phyloP scores from a whole-genome alignment of 2,113 vertebrate species.

The Bostrychus sinensis region DNA sequence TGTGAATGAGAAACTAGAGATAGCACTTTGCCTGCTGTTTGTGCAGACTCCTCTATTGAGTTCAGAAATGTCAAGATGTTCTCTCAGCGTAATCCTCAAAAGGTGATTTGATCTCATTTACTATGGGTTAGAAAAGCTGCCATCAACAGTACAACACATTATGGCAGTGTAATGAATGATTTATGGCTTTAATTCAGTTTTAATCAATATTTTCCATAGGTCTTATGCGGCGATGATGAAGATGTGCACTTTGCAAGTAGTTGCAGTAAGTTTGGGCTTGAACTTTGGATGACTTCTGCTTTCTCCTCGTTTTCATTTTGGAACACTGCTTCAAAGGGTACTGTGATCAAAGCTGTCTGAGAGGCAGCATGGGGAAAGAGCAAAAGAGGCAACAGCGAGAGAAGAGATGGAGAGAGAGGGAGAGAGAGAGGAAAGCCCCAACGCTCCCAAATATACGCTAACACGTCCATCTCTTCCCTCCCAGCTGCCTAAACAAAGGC shows the following conservation, averaged over 20 bases:
- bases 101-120: constrained; percentile 25
- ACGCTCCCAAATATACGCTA: constrained; percentile 70
- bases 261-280: constrained; percentile 83
- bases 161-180: constrained; percentile 36
- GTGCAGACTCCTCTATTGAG: constrained; percentile 1
- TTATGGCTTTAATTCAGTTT: constrained; percentile 26
- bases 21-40: constrained; percentile 7
- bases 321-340: constrained; percentile 87
- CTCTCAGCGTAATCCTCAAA: constrained; percentile 20
- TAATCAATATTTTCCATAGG: constrained; percentile 48
- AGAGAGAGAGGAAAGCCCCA: constrained; percentile 65
- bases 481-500: constrained; percentile 78
- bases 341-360: constrained; percentile 89
- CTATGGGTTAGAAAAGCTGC: constrained; percentile 18
- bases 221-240: constrained; percentile 59
- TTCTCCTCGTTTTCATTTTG: constrained; percentile 84
- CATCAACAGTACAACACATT: constrained; percentile 31
- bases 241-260: constrained; percentile 79
- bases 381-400: constrained; percentile 46
- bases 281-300: constrained; percentile 85
- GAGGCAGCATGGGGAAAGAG: constrained; percentile 75
- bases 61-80: constrained; percentile 23
- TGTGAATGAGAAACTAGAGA: constrained; percentile 7
- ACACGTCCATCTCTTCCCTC: constrained; percentile 70
- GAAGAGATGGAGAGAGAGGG: constrained; percentile 41